A percentile compares a stretch with the other conserved stretches of the same genome.
Evolutionary conservation across 1,140 invertebrate genomes (phyloP).

Genomic region (Pseudomyrmex gracilis): DNA sequence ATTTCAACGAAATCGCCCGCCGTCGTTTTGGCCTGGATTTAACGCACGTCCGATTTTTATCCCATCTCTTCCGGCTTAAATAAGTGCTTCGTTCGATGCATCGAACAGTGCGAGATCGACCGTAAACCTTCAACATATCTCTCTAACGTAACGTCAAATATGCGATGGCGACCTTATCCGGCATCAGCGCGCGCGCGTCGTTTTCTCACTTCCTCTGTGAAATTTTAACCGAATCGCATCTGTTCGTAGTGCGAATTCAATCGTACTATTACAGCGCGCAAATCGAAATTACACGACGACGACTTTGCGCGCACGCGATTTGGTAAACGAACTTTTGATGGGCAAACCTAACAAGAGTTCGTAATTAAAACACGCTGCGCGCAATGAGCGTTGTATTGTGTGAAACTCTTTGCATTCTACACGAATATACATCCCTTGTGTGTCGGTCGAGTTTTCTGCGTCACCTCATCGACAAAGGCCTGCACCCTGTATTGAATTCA

Average conservation of each 20-base stretch:
- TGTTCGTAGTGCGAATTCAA: neutral
- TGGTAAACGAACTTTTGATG: conserved; percentile 19
- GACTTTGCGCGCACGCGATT: neutral
- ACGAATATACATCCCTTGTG: neutral
- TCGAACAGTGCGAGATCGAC: conserved; percentile 26
- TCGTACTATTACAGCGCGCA: neutral
- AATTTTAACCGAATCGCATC: neutral
- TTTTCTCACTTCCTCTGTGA: neutral
- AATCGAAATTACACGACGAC: neutral
- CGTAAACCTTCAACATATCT: neutral
- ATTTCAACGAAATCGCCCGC: conserved; percentile 11
- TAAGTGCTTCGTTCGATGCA: conserved; percentile 26
- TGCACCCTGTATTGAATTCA: conserved; percentile 21
- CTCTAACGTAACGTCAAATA: neutral
- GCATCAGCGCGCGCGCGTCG: neutral
- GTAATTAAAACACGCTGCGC: conserved; percentile 22
- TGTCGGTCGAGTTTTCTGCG: neutral
- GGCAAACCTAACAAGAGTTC: neutral
- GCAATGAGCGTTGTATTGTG: neutral
- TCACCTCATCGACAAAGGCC: neutral
- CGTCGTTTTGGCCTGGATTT: conserved; percentile 38
- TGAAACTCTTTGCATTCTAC: no score
- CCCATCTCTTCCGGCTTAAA: conserved; percentile 21
- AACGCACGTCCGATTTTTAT: conserved; percentile 44
- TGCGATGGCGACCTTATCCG: conserved; percentile 2